Percentiles rank a stretch among this genome's conserved stretches.
Conservation (phyloP, 2,888 invertebrate genomes). For the Bombyx huttoni region DNA sequence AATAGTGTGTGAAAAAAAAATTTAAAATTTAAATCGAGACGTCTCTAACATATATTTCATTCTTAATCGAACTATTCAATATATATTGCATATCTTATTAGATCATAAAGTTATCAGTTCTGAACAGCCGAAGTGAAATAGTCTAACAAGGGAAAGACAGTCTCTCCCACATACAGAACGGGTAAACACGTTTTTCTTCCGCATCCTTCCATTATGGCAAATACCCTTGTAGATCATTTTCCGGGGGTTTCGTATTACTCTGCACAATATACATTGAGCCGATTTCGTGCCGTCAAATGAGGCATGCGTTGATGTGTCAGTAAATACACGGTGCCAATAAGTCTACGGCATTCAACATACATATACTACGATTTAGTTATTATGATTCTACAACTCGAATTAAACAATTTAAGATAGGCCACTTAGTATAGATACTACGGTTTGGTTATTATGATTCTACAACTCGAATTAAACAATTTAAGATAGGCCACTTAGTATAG, state of each 20-base stretch:
- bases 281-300: conserved; percentile 9
- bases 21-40: neutral
- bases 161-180: neutral
- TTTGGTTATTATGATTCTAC: neutral
- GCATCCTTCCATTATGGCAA: neutral
- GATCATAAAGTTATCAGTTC: neutral
- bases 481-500: no score
- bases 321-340: conserved; percentile 14
- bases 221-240: conserved; percentile 1
- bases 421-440: no score
- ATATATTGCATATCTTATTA: no score
- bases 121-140: neutral
- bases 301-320: conserved; percentile 15
- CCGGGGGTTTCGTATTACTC: neutral
- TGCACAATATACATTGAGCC: conserved; percentile 2
- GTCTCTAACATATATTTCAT: no score
- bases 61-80: no score
- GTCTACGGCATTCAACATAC: conserved; percentile 1
- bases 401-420: no score
- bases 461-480: no score
- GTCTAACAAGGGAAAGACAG: neutral
- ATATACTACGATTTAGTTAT: neutral
- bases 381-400: no score
- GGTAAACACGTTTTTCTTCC: neutral
- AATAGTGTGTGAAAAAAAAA: conserved; percentile 7